Conservation (phyloP, 2,797 vertebrate genomes). For the Lemur catta region DNA sequence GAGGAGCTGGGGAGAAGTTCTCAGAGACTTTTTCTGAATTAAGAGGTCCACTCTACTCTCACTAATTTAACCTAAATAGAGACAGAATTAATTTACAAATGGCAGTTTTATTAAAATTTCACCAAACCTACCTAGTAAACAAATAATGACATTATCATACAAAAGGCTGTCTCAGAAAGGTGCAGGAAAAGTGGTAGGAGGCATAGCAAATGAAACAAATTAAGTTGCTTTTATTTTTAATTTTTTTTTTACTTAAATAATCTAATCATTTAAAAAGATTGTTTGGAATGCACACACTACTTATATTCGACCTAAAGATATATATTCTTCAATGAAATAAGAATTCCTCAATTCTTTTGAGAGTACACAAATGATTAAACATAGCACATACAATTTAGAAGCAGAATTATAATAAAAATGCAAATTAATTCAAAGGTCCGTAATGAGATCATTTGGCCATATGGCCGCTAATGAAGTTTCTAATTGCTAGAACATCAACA, state of each 20-base stretch:
- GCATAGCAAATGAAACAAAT: not conserved
- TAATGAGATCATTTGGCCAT: conserved; percentile 56
- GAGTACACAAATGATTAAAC: conserved; percentile 41
- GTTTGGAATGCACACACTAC: not conserved
- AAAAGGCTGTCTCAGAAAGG: not conserved
- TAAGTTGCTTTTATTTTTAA: not conserved
- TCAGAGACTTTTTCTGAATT: not conserved
- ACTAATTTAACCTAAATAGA: conserved; percentile 15
- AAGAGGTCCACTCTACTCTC: not conserved
- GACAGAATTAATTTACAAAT: not conserved
- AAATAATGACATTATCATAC: not conserved
- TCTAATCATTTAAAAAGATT: not conserved
- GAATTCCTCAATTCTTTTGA: not conserved
- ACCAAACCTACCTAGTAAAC: not conserved
- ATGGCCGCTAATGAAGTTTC: conserved; percentile 63
- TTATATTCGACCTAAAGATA: not conserved
- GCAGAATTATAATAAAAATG: conserved; percentile 57
- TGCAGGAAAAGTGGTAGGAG: not conserved
- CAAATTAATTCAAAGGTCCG: conserved; percentile 64
- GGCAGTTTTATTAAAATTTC: not conserved
- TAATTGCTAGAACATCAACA: conserved; percentile 44
- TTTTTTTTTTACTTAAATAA: not conserved
- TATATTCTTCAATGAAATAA: conserved; percentile 26
- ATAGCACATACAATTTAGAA: conserved; percentile 45
- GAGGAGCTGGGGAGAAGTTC: not conserved